Conservation (phyloP, 2,113 vertebrate genomes). For the Onychorhynchus coronatus region DNA sequence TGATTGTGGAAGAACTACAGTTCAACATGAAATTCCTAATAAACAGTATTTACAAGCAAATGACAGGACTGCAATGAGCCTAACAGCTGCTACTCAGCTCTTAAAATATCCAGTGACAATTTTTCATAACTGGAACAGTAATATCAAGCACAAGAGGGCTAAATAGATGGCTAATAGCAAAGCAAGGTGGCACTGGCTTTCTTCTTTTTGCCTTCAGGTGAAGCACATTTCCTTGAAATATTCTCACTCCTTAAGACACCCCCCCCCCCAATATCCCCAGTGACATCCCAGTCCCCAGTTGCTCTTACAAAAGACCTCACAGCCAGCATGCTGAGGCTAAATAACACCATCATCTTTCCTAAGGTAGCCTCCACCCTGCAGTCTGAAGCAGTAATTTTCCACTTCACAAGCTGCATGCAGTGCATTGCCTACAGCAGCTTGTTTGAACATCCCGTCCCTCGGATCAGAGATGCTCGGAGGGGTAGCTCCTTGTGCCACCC, state of each 20-base stretch:
- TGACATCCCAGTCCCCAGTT: not conserved
- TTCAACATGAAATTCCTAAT: not conserved
- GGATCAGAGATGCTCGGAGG: not conserved
- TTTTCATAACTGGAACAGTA: not conserved
- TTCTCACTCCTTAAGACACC: not conserved
- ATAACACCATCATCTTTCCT: not conserved
- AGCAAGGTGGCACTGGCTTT: not conserved
- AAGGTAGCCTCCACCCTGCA: constrained; percentile 12
- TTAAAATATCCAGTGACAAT: not conserved
- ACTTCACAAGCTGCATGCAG: not conserved
- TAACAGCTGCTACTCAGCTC: not conserved
- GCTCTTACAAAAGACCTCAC: not conserved
- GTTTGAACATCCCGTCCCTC: not conserved
- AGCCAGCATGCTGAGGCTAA: not conserved
- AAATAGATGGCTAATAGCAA: not conserved
- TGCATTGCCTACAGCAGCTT: not conserved
- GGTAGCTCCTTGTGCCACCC: not conserved
- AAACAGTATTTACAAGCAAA: not conserved
- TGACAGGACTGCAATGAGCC: not conserved
- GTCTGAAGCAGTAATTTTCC: constrained; percentile 42
- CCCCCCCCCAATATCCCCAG: not conserved
- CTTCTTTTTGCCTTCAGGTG: not conserved
- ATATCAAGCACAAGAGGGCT: not conserved
- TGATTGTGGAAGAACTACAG: not conserved
- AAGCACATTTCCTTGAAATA: not conserved